Conservation (phyloP, 2,113 vertebrate species). For the Austrofundulus limnaeus region DNA sequence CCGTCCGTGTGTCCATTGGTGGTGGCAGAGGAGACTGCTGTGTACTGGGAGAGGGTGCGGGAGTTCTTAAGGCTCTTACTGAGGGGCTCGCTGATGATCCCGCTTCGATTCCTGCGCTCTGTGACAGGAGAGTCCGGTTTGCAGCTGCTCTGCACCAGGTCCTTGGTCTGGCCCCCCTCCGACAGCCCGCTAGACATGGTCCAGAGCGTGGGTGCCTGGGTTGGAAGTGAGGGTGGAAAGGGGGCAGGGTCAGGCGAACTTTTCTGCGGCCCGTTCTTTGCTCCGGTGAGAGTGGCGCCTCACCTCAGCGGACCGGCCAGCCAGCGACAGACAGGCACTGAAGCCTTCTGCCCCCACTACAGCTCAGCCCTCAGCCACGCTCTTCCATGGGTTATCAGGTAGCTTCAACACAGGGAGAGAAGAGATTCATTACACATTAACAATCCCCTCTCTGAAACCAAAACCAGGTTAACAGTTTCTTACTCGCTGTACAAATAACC, state of each 20-base stretch:
- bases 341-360: conserved; percentile 72
- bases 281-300: conserved; percentile 64
- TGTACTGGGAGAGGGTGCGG: conserved; percentile 94
- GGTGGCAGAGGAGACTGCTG: conserved; percentile 83
- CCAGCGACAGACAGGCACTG: conserved; percentile 72
- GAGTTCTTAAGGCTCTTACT: conserved; percentile 98
- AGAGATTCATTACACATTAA: conserved; percentile 34
- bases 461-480: not conserved
- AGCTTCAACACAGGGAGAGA: conserved; percentile 71
- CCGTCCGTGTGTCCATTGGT: conserved; percentile 86
- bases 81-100: conserved; percentile 96
- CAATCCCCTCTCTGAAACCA: conserved; percentile 5
- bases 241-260: conserved; percentile 64
- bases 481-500: not conserved
- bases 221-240: conserved; percentile 69
- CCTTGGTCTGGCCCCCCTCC: conserved; percentile 86
- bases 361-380: conserved; percentile 76
- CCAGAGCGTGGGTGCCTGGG: conserved; percentile 72
- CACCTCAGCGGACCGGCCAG: conserved; percentile 62
- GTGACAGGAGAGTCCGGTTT: conserved; percentile 82
- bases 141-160: conserved; percentile 80
- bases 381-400: conserved; percentile 71
- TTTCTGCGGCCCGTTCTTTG: conserved; percentile 60
- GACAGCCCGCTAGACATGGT: conserved; percentile 93
- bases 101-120: conserved; percentile 93